Evolutionary conservation across 2,888 invertebrate genomes (phyloP).

Genomic region (Lobophora halterata): DNA sequence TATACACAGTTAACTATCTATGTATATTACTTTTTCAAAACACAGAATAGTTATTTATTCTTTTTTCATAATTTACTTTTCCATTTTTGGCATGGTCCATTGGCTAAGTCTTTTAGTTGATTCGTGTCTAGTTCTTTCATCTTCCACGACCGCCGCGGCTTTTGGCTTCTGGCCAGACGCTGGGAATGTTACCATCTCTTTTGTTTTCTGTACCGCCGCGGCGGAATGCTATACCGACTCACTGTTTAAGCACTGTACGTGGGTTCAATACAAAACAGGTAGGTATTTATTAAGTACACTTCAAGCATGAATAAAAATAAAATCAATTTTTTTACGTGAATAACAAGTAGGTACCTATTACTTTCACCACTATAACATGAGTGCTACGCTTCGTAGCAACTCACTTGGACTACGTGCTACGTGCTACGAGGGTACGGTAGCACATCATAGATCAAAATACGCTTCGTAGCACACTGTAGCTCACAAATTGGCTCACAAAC

Average conservation of each 20-base stretch:
- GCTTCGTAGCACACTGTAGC: constrained; percentile 2
- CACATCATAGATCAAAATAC: constrained; percentile 3
- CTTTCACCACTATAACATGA: no score
- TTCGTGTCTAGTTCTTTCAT: background rate
- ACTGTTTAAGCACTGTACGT: constrained; percentile 13
- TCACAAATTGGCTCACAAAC: background rate
- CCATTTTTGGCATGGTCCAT: background rate
- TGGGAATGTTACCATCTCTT: constrained; percentile 55
- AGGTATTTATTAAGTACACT: no score
- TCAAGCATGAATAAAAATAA: no score
- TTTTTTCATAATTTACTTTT: no score
- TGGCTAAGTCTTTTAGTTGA: background rate
- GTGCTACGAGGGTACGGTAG: no score
- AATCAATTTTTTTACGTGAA: no score
- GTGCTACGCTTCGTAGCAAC: no score
- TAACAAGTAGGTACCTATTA: no score
- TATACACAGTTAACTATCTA: no score
- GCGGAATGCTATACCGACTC: constrained; percentile 40
- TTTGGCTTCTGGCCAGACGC: constrained; percentile 67
- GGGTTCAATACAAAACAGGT: constrained; percentile 5
- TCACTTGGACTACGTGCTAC: no score
- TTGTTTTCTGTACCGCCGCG: constrained; percentile 52
- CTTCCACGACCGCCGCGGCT: constrained; percentile 51
- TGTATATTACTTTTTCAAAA: no score
- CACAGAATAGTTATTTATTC: no score